Conservation (phyloP, 2,113 vertebrate genomes). For the Vanacampus margaritifer region DNA sequence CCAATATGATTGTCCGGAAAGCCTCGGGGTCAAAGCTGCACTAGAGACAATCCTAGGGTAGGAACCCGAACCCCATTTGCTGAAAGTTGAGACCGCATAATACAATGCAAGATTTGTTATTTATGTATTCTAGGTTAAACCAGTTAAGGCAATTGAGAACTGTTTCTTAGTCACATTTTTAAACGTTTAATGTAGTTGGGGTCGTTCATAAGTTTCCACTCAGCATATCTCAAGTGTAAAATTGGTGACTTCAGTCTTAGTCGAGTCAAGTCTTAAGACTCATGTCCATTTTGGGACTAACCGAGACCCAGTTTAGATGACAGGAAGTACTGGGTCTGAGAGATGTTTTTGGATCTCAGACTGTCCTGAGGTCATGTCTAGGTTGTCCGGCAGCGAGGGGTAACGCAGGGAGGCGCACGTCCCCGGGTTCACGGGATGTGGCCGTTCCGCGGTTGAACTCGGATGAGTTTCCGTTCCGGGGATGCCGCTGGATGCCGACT, state of each 20-base stretch:
- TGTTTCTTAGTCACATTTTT: too few relatives aligned
- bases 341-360: conserved; percentile 81
- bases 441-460: conserved; percentile 30
- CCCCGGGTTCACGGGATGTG: conserved; percentile 47
- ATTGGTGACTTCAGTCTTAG: too few relatives aligned
- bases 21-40: not conserved
- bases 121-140: too few relatives aligned
- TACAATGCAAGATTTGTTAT: too few relatives aligned
- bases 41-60: not conserved
- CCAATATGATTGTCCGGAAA: not conserved
- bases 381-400: conserved; percentile 84
- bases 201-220: too few relatives aligned
- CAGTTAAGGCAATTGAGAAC: too few relatives aligned
- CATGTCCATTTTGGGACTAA: not conserved
- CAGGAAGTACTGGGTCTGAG: conserved; percentile 83
- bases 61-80: too few relatives aligned
- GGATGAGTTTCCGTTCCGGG: conserved; percentile 64
- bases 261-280: too few relatives aligned
- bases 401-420: conserved; percentile 69
- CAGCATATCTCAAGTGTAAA: too few relatives aligned
- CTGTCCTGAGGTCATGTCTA: conserved; percentile 70
- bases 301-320: conserved; percentile 65
- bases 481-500: conserved; percentile 69
- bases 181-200: too few relatives aligned
- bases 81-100: too few relatives aligned